These are phyloP conservation scores for Anas georgica DNA, from an alignment of 2,797 vertebrate species.

Conservation along the genomic window DNA sequence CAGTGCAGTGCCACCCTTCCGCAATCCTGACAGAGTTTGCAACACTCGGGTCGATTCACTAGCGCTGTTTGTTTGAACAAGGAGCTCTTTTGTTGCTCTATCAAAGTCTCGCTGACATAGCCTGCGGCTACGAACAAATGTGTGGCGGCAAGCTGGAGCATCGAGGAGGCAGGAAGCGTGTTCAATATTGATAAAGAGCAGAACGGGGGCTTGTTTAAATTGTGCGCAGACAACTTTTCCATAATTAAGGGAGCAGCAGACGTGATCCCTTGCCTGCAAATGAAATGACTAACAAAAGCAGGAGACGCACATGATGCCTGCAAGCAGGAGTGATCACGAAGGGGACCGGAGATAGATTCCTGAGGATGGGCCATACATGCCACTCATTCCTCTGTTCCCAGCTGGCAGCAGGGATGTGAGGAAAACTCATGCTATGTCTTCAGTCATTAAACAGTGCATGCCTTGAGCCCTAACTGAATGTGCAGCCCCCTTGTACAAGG, in stretches of 20 bases:
- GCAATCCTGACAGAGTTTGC: background rate
- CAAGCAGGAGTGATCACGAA: background rate
- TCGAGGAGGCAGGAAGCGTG: constrained; percentile 35
- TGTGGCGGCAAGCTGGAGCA: constrained; percentile 41
- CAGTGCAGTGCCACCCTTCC: accelerated
- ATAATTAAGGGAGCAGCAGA: constrained; percentile 46
- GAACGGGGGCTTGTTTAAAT: constrained; percentile 26
- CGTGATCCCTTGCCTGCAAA: background rate
- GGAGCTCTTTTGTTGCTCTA: constrained; percentile 44
- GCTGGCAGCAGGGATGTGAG: accelerated
- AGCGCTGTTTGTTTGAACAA: background rate
- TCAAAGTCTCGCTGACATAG: constrained; percentile 59
- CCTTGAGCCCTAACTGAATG: background rate
- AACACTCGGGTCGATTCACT: background rate
- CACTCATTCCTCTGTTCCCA: background rate
- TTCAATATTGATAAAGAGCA: constrained; percentile 66
- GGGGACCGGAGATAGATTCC: background rate
- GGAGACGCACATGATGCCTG: background rate
- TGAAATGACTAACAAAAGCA: background rate
- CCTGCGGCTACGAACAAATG: constrained; percentile 68
- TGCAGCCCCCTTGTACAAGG: accelerated
- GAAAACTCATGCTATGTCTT: accelerated
- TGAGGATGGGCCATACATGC: accelerated
- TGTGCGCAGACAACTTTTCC: constrained; percentile 46
- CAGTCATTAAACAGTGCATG: background rate